A percentile compares a stretch with the other conserved stretches of the same genome.
Evolutionary conservation across 2,113 vertebrate genomes (phyloP).

Genomic region (Peucedramus taeniatus): DNA sequence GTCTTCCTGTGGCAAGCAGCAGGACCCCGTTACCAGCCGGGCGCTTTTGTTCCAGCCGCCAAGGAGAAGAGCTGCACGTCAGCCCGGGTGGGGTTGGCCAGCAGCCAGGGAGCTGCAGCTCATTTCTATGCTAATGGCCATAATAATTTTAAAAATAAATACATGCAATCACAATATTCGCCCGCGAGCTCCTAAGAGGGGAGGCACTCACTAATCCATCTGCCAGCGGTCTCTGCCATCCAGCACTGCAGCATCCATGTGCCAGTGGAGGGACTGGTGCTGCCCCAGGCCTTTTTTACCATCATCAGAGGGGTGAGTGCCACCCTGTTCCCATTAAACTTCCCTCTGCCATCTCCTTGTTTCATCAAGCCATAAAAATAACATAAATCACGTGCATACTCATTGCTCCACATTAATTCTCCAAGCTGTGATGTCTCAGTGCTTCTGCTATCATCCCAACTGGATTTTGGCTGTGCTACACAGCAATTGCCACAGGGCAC

Average conservation of each 20-base stretch:
- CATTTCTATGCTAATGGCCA: constrained; percentile 55
- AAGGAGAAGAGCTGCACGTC: not conserved
- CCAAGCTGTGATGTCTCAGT: not conserved
- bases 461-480: not conserved
- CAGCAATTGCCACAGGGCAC: not conserved
- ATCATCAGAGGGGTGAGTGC: not conserved
- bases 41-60: not conserved
- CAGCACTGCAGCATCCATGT: not conserved
- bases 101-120: constrained; percentile 44
- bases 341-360: not conserved
- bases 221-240: not conserved
- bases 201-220: not conserved
- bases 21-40: not conserved
- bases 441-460: not conserved
- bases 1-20: not conserved
- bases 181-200: not conserved
- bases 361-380: not conserved
- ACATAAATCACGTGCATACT: not conserved
- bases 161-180: constrained; percentile 14
- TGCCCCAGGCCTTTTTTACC: not conserved
- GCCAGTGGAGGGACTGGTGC: not conserved
- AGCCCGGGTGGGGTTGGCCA: not conserved
- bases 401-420: not conserved
- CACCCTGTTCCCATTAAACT: not conserved
- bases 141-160: constrained; percentile 52